Percentiles rank a stretch among this genome's conserved stretches.
phyloP scores from a whole-genome alignment of 2,113 vertebrate species.

The Ahaetulla prasina region DNA sequence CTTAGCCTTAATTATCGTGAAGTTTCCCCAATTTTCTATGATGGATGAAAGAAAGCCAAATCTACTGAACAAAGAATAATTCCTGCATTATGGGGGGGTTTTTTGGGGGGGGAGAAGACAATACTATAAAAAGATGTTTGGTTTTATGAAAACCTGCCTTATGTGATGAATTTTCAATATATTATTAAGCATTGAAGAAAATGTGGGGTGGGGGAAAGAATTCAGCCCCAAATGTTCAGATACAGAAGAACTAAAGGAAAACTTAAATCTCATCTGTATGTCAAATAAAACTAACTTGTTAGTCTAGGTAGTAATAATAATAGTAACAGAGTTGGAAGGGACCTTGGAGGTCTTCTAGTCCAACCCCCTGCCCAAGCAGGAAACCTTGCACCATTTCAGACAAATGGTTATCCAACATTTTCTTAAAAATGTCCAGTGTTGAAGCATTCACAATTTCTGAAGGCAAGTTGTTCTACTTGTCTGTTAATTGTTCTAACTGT shows the following conservation, averaged over 20 bases:
- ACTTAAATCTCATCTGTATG: neutral
- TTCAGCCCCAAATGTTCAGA: neutral
- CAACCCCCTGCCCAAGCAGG: no score
- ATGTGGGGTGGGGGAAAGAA: neutral
- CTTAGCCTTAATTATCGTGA: neutral
- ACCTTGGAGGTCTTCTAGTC: no score
- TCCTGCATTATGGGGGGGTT: neutral
- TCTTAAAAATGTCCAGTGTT: no score
- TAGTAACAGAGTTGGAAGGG: no score
- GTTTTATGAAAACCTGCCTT: neutral
- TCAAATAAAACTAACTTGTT: neutral
- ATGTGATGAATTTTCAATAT: neutral
- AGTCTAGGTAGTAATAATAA: no score
- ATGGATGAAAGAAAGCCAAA: neutral
- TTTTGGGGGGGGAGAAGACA: neutral
- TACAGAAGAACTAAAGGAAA: neutral
- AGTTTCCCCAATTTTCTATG: neutral
- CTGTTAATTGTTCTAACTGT: no score
- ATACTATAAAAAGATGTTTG: neutral
- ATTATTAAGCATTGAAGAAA: neutral
- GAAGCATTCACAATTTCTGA: no score
- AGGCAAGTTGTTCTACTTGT: no score
- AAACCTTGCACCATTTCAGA: no score
- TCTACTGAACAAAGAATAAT: neutral
- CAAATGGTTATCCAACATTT: no score